phyloP scores from a whole-genome alignment of 2,797 vertebrate genomes.

The Neosalanx taihuensis region DNA sequence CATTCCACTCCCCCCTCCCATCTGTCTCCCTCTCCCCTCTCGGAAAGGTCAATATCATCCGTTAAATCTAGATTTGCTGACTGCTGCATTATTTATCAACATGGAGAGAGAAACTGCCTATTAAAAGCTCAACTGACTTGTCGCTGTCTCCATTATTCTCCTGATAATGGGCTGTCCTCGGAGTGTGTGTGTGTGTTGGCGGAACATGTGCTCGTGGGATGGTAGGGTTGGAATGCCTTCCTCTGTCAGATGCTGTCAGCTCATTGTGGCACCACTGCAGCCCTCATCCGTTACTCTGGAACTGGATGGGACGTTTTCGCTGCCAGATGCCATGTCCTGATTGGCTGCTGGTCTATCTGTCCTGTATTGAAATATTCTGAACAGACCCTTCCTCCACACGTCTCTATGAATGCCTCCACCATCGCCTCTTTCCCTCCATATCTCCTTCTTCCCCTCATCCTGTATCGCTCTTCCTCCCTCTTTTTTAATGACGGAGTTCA shows the following conservation, averaged over 20 bases:
- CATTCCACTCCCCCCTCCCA: background rate
- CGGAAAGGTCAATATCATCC: slow-evolving; percentile 77
- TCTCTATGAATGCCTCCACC: background rate
- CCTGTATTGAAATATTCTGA: background rate
- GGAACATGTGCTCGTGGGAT: background rate
- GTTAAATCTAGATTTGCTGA: slow-evolving; percentile 75
- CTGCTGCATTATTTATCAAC: slow-evolving; percentile 73
- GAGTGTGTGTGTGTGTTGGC: slow-evolving; percentile 3
- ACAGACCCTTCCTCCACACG: background rate
- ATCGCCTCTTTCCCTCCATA: slow-evolving; percentile 14
- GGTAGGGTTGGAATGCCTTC: slow-evolving; percentile 28
- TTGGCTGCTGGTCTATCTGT: background rate
- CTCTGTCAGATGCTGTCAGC: slow-evolving; percentile 29
- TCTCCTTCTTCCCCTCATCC: slow-evolving; percentile 5
- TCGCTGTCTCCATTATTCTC: slow-evolving; percentile 67
- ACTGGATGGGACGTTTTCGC: no score
- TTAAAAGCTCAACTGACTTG: slow-evolving; percentile 72
- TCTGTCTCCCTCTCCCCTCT: slow-evolving; percentile 21
- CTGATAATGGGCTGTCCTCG: slow-evolving; percentile 1
- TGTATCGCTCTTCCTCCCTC: slow-evolving; percentile 14
- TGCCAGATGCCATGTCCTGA: background rate
- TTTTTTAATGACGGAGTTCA: slow-evolving; percentile 3
- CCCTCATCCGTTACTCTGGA: background rate
- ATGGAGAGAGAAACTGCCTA: slow-evolving; percentile 65
- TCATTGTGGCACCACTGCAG: slow-evolving; percentile 14